Conservation (phyloP, 1,140 invertebrate genomes). For the Scaptomyza montana region DNA sequence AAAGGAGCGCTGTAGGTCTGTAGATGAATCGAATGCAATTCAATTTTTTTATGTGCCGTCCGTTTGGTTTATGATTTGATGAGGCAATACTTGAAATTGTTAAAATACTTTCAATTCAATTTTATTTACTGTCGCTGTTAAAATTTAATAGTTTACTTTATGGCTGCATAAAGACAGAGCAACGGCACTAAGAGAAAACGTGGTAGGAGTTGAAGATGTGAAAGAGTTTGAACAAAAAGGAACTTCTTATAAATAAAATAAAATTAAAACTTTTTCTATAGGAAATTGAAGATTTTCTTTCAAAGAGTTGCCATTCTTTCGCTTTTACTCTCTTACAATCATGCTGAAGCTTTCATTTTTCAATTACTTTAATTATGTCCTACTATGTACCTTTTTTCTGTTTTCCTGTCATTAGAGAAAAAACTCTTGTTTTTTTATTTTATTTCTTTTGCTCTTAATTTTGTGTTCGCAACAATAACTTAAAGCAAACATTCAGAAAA, state of each 20-base stretch:
- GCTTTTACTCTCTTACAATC: too few species aligned
- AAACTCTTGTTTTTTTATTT: too few species aligned
- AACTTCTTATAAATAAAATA: too few species aligned
- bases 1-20: not conserved
- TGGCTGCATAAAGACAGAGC: slow-evolving; percentile 24
- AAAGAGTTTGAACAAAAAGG: too few species aligned
- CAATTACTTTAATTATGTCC: too few species aligned
- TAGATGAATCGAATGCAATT: slow-evolving; percentile 45
- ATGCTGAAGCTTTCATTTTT: too few species aligned
- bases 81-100: slow-evolving; percentile 42
- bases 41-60: slow-evolving; percentile 72
- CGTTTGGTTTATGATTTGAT: slow-evolving; percentile 60
- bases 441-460: not conserved
- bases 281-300: too few species aligned
- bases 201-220: too few species aligned
- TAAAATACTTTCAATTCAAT: slow-evolving; percentile 44
- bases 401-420: too few species aligned
- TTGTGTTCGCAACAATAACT: not conserved
- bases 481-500: slow-evolving; percentile 6
- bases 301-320: too few species aligned
- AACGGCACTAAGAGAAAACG: not conserved
- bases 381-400: too few species aligned
- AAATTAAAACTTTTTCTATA: too few species aligned
- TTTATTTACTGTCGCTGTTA: slow-evolving; percentile 49
- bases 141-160: slow-evolving; percentile 37